Evolutionary conservation across 2,113 vertebrate genomes (phyloP).

Genomic region (Oceanites oceanicus): DNA sequence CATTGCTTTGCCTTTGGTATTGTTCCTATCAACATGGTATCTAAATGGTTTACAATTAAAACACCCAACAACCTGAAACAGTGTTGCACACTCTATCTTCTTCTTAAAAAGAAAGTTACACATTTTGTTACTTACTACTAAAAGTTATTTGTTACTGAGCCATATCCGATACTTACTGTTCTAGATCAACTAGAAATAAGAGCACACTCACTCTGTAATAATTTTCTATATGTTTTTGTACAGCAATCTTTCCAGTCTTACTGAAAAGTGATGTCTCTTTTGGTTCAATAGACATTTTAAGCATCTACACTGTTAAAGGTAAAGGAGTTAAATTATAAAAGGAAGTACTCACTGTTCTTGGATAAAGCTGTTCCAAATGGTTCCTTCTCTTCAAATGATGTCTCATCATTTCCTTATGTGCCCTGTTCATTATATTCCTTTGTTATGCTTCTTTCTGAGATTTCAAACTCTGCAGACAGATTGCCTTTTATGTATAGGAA

Average conservation of each 20-base stretch:
- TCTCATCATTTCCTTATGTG: neutral
- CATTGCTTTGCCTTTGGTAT: neutral
- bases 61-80: neutral
- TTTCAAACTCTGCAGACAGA: neutral
- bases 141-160: neutral
- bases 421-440: neutral
- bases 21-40: fast-evolving
- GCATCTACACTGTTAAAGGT: neutral
- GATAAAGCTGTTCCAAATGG: neutral
- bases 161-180: neutral
- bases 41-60: neutral
- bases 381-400: neutral
- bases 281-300: neutral
- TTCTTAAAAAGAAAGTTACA: neutral
- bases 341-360: neutral
- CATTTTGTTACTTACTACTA: neutral
- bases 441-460: neutral
- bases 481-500: neutral
- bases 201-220: neutral
- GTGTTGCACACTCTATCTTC: neutral
- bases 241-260: neutral
- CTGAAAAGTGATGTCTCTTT: neutral
- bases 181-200: neutral
- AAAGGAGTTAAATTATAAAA: neutral
- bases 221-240: neutral